A percentile compares a stretch with the other conserved stretches of the same genome.
These are phyloP conservation scores for Gari tellinella DNA, from an alignment of 2,888 invertebrate genomes.

Conservation along the genomic window DNA sequence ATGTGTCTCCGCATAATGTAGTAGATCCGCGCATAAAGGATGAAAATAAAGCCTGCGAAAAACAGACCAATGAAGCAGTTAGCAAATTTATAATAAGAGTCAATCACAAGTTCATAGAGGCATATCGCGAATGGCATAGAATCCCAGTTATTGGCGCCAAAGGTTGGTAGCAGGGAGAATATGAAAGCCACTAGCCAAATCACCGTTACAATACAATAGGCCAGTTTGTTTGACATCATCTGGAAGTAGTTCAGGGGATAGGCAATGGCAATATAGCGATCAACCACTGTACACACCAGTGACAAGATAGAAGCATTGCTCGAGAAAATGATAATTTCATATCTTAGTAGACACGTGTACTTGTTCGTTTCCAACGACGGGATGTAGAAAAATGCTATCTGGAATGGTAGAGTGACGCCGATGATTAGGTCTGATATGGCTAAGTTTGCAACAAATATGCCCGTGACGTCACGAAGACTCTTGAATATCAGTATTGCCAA, in stretches of 20 bases:
- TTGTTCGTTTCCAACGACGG: constrained; percentile 48
- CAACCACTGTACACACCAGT: constrained; percentile 60
- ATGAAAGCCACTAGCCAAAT: constrained; percentile 58
- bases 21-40: constrained; percentile 52
- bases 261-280: constrained; percentile 65
- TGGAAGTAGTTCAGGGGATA: constrained; percentile 51
- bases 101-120: constrained; percentile 62
- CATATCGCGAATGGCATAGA: constrained; percentile 40
- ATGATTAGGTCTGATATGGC: constrained; percentile 67
- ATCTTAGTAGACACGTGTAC: constrained; percentile 63
- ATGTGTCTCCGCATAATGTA: constrained; percentile 52
- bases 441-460: constrained; percentile 69
- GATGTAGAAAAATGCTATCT: constrained; percentile 59
- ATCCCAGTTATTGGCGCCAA: constrained; percentile 55
- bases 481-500: constrained; percentile 52
- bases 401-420: constrained; percentile 66
- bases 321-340: constrained; percentile 52
- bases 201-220: constrained; percentile 42
- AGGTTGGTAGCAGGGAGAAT: constrained; percentile 30
- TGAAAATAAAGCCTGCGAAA: constrained; percentile 53
- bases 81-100: constrained; percentile 37
- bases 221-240: constrained; percentile 81
- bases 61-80: constrained; percentile 43
- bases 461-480: constrained; percentile 64
- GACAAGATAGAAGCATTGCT: constrained; percentile 64